Conservation (phyloP, 37 sponge, comb jelly and placozoan genomes). For the Geodia barretti region DNA sequence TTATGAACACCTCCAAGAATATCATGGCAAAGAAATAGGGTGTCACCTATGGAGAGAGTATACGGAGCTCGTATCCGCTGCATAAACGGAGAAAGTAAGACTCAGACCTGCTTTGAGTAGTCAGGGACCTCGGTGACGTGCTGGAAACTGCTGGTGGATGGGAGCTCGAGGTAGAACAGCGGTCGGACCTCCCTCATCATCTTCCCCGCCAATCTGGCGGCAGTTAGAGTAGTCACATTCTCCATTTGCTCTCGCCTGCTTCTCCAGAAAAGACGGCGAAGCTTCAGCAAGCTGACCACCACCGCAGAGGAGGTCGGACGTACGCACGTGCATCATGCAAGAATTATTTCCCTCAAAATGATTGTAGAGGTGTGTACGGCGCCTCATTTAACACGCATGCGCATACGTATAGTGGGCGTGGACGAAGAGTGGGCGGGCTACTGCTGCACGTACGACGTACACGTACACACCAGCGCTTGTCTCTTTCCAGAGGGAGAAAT, state of each 20-base stretch:
- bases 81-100: neutral
- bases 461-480: too few species aligned
- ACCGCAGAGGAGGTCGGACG: too few species aligned
- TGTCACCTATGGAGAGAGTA: conserved; percentile 32
- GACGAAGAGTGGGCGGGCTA: too few species aligned
- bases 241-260: neutral
- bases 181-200: conserved; percentile 18
- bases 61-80: neutral
- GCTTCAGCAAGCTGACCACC: too few species aligned
- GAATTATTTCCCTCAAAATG: too few species aligned
- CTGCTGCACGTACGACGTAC: too few species aligned
- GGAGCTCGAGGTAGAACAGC: conserved; percentile 85
- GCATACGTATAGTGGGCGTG: neutral
- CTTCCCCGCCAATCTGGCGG: neutral
- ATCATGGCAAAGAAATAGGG: conserved; percentile 82
- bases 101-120: conserved; percentile 62
- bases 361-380: neutral
- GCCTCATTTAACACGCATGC: neutral
- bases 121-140: conserved; percentile 73
- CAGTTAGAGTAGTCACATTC: neutral
- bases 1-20: conserved; percentile 56
- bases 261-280: too few species aligned
- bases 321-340: too few species aligned
- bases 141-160: conserved; percentile 62
- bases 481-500: too few species aligned